Evolutionary conservation across 2,888 invertebrate species (phyloP).

Genomic region (Listrodromus nycthemerus): DNA sequence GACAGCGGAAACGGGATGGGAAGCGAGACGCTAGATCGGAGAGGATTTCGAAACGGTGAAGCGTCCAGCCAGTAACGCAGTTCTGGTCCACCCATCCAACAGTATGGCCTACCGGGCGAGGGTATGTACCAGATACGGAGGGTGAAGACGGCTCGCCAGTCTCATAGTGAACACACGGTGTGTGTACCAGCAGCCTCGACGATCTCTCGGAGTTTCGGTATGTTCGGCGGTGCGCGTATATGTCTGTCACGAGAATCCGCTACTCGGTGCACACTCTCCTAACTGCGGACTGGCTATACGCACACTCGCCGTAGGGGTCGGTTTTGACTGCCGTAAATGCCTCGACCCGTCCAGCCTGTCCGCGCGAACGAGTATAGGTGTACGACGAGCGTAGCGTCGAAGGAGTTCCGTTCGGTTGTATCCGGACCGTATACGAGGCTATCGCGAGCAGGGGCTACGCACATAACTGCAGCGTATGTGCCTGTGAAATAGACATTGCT

Average conservation of each 20-base stretch:
- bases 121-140: neutral
- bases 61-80: conserved; percentile 12
- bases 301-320: conserved; percentile 45
- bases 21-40: conserved; percentile 11
- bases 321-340: conserved; percentile 57
- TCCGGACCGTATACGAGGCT: conserved; percentile 27
- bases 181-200: conserved; percentile 1
- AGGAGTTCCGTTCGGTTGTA: conserved; percentile 23
- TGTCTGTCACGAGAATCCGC: conserved; percentile 21
- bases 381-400: conserved; percentile 5
- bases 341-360: neutral
- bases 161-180: conserved; percentile 23
- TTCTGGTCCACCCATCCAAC: conserved; percentile 8
- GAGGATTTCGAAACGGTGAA: conserved; percentile 37
- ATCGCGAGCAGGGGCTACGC: neutral
- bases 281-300: neutral
- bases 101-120: conserved; percentile 8
- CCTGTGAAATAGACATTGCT: conserved; percentile 16
- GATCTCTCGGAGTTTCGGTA: conserved; percentile 12
- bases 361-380: conserved; percentile 33
- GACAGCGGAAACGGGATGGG: conserved; percentile 38
- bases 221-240: conserved; percentile 2
- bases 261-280: conserved; percentile 5
- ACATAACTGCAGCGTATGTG: neutral
- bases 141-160: conserved; percentile 7